Percentiles rank a stretch among this genome's conserved stretches.
Conservation (phyloP, 2,888 invertebrate genomes). For the Patella pellucida region DNA sequence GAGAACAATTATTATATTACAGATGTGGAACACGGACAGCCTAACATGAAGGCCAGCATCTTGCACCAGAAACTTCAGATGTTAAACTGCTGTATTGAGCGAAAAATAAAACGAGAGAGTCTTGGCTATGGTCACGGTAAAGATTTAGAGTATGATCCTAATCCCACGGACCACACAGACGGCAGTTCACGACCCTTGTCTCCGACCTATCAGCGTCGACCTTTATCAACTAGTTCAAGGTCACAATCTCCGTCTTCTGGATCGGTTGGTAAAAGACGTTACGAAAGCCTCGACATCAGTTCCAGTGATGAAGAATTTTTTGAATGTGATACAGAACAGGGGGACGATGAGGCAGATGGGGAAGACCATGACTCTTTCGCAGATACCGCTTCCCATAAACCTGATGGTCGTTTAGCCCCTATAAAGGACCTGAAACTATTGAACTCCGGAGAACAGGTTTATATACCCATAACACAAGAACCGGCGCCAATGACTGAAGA, state of each 20-base stretch:
- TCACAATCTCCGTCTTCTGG: background rate
- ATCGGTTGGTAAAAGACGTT: background rate
- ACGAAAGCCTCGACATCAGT: slow-evolving; percentile 4
- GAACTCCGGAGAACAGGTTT: slow-evolving; percentile 79
- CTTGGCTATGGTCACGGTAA: slow-evolving; percentile 36
- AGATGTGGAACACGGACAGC: slow-evolving; percentile 80
- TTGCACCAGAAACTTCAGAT: slow-evolving; percentile 91
- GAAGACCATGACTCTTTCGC: background rate
- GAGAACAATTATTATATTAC: slow-evolving; percentile 74
- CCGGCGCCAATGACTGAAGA: slow-evolving; percentile 98
- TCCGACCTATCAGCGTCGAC: background rate
- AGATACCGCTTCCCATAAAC: slow-evolving; percentile 57
- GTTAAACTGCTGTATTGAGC: slow-evolving; percentile 77
- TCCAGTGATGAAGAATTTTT: slow-evolving; percentile 59
- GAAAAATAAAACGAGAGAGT: slow-evolving; percentile 70
- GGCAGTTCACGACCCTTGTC: background rate
- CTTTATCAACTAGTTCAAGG: background rate
- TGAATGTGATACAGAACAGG: slow-evolving; percentile 61
- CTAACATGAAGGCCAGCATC: slow-evolving; percentile 89
- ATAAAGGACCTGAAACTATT: slow-evolving; percentile 80
- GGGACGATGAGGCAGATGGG: slow-evolving; percentile 2
- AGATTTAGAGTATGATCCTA: slow-evolving; percentile 20
- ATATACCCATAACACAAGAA: slow-evolving; percentile 87
- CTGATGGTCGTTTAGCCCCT: slow-evolving; percentile 81
- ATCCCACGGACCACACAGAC: background rate